A percentile compares a stretch with the other conserved stretches of the same genome.
These are phyloP conservation scores for Silurus aristotelis DNA, from an alignment of 2,797 vertebrate genomes.

Conservation along the genomic window DNA sequence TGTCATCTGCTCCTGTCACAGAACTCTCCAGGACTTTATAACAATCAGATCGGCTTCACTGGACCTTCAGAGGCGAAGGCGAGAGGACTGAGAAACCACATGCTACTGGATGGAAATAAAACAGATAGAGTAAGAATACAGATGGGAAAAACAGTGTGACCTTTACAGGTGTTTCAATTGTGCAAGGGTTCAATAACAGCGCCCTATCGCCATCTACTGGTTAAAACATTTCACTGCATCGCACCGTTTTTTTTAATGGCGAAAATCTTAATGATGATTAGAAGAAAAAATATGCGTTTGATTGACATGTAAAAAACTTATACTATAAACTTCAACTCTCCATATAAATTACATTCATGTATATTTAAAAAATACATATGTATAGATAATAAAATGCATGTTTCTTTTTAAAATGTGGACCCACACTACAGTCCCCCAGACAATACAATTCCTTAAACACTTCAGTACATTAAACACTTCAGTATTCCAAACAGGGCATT, in stretches of 20 bases:
- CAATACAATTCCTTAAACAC: too few relatives aligned
- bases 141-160: neutral
- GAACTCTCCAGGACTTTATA: slow-evolving; percentile 32
- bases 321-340: neutral
- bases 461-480: too few relatives aligned
- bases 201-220: slow-evolving; percentile 55
- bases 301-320: neutral
- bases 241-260: neutral
- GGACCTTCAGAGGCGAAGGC: slow-evolving; percentile 40
- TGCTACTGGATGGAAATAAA: slow-evolving; percentile 17
- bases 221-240: neutral
- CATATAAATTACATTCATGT: neutral
- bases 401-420: neutral
- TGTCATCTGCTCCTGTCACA: slow-evolving; percentile 53
- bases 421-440: too few relatives aligned
- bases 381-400: neutral
- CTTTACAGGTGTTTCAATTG: neutral
- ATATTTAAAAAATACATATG: neutral
- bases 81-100: slow-evolving; percentile 15
- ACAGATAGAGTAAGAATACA: slow-evolving; percentile 55
- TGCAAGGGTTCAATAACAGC: neutral
- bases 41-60: neutral
- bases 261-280: neutral
- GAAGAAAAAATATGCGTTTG: neutral
- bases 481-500: too few relatives aligned